A percentile compares a stretch with the other conserved stretches of the same genome.
Evolutionary conservation across 2,888 invertebrate species (phyloP).

Genomic region (Drosophila pseudotakahashii): DNA sequence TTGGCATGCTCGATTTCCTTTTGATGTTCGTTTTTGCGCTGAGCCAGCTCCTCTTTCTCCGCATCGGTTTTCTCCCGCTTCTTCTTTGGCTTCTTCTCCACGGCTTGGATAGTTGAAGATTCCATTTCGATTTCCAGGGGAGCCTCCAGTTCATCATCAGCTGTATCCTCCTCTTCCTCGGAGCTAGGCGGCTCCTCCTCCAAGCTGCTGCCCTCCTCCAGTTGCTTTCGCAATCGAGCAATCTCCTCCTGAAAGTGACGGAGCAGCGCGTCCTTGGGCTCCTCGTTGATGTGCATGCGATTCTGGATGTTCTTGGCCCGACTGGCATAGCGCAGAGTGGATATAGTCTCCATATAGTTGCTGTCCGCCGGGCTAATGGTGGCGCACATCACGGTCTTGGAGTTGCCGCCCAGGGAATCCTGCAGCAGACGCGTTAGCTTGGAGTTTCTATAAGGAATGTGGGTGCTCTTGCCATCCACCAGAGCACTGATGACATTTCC

Average conservation of each 20-base stretch:
- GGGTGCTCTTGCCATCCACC: constrained; percentile 98
- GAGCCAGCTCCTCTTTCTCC: constrained; percentile 88
- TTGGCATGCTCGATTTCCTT: constrained; percentile 91
- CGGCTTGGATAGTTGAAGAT: constrained; percentile 83
- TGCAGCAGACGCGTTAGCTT: constrained; percentile 97
- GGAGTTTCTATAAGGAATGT: constrained; percentile 99
- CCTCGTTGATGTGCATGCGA: constrained; percentile 97
- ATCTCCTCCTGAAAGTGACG: constrained; percentile 98
- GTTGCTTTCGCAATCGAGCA: constrained; percentile 93
- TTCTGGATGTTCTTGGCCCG: constrained; percentile 99
- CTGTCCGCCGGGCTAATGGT: constrained; percentile 98
- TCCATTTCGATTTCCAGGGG: constrained; percentile 84
- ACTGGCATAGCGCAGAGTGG: constrained; percentile 98
- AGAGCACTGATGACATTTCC: constrained; percentile 99
- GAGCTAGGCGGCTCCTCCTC: constrained; percentile 83
- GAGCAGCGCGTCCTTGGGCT: constrained; percentile 97
- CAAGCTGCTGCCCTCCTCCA: constrained; percentile 87
- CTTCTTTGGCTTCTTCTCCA: constrained; percentile 85
- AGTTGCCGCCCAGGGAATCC: constrained; percentile 98
- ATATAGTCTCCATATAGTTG: constrained; percentile 98
- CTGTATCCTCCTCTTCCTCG: constrained; percentile 81
- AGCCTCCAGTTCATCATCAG: constrained; percentile 76
- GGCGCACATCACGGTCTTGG: constrained; percentile 98
- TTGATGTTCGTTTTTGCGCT: constrained; percentile 88
- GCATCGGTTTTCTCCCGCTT: constrained; percentile 85